Evolutionary conservation across 2,797 vertebrate species (phyloP), one percentile per base, ranked within the genome.

Genomic region (Crypturellus tataupa): DNA sequence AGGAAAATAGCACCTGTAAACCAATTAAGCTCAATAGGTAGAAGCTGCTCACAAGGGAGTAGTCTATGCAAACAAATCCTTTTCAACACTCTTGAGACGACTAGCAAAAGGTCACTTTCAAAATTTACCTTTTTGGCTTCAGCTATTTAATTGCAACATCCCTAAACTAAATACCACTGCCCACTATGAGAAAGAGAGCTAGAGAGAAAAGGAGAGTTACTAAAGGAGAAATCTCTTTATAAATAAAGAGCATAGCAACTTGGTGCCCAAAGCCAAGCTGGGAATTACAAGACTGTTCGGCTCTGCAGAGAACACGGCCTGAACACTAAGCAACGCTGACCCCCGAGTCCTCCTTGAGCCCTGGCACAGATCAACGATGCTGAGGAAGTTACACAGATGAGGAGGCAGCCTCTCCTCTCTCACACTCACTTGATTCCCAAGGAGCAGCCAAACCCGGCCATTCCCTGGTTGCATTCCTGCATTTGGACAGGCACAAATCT

Each of bases 21-120:
- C 64, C 76, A 96, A 92, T 83, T 94, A 92, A 89, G 84, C 29
- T 84, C 37, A 24, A 14, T 10, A 71, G 60, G 31, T 31, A 59
- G 44, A 70, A 85, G 64, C 35, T 89, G 75, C 51, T 87, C 91
- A 14, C 68, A 82, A 75, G 85, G 79, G 76, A 93, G 3, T 14
- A 90, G 53, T 33, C 78, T 64, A 68, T 70, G 40, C 64, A 94
- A 96, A 96, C 75, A 94, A 89, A 80, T 49, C 62, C 25, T 76
- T 59, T 63, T 55, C 47, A 80, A 58, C 23, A 17, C 79, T 77
- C 95, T 60, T 0, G 8, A 77, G 60, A 89, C 64, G 59, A 73
- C 77, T 87, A 87, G 40, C 35, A 77, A 89, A 94, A 91, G 51
- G 47, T 75, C 70, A 63, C 18, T 13, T 76, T 59, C 25, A 55